A percentile compares a stretch with the other conserved stretches of the same genome.
Evolutionary conservation across 1,140 invertebrate species (phyloP).

Genomic region (Musca vetustissima): DNA sequence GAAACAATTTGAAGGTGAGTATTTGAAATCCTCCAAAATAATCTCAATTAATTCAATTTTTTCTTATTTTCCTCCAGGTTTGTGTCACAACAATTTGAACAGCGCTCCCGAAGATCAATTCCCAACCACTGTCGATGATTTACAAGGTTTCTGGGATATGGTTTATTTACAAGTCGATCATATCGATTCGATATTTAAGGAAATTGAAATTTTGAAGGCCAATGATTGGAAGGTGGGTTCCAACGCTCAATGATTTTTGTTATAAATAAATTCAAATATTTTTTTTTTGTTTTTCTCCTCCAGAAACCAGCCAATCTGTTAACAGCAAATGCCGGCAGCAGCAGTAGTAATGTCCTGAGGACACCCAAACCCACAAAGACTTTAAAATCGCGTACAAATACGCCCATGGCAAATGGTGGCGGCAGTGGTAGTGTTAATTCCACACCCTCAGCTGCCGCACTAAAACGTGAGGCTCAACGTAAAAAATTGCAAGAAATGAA

Average conservation of each 20-base stretch:
- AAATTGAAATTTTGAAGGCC: slow-evolving; percentile 69
- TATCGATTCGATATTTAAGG: slow-evolving; percentile 74
- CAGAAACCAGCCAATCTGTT: slow-evolving; percentile 17
- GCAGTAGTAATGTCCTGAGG: background rate
- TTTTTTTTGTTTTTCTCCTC: background rate
- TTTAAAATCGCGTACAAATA: slow-evolving; percentile 34
- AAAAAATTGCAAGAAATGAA: slow-evolving; percentile 79
- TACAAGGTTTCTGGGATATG: slow-evolving; percentile 98
- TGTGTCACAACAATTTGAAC: slow-evolving; percentile 66
- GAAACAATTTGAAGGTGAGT: slow-evolving; percentile 85
- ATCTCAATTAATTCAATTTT: background rate
- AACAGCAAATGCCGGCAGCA: too few relatives aligned
- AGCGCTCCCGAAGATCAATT: slow-evolving; percentile 76
- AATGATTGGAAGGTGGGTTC: slow-evolving; percentile 68
- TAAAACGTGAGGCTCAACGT: slow-evolving; percentile 76
- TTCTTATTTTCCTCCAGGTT: slow-evolving; percentile 53
- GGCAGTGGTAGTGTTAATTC: background rate
- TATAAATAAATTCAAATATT: too few relatives aligned
- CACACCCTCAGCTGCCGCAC: slow-evolving; percentile 48
- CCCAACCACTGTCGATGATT: slow-evolving; percentile 81
- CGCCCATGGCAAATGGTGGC: slow-evolving; percentile 27
- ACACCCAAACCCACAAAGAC: slow-evolving; percentile 33
- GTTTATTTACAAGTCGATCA: slow-evolving; percentile 86
- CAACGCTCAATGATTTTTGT: too few relatives aligned
- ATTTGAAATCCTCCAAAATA: too few relatives aligned